phyloP scores from a whole-genome alignment of 2,113 vertebrate species.

The Sphyrna mokarran region DNA sequence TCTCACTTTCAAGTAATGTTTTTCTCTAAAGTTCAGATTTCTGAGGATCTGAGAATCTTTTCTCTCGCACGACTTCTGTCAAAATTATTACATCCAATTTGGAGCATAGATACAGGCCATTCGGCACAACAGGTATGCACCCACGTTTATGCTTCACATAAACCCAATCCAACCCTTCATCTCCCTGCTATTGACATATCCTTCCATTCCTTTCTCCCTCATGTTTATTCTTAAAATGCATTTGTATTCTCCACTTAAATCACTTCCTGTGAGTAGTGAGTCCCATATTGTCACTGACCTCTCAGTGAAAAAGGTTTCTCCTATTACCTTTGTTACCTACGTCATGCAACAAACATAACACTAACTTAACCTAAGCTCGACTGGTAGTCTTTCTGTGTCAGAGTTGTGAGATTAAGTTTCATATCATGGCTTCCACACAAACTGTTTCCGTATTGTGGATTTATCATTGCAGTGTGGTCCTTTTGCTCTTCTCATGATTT shows the following conservation, averaged over 20 bases:
- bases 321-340: not conserved
- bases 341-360: not conserved
- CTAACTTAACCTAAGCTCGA: not conserved
- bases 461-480: not conserved
- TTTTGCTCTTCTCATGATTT: not conserved
- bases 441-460: not conserved
- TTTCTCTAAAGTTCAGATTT: not conserved
- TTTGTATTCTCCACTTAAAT: not conserved
- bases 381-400: not conserved
- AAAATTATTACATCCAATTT: not conserved
- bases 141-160: not conserved
- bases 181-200: not conserved
- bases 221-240: not conserved
- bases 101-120: not conserved
- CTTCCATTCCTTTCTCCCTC: not conserved
- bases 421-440: not conserved
- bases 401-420: not conserved
- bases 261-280: not conserved
- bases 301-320: not conserved
- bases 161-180: not conserved
- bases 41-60: not conserved
- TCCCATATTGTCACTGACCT: not conserved
- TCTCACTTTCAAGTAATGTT: not conserved
- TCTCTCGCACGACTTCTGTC: not conserved
- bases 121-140: not conserved